Evolutionary conservation across 53 echinoderm and acorn worm genomes (phyloP).

Genomic region (Henricia sp.): DNA sequence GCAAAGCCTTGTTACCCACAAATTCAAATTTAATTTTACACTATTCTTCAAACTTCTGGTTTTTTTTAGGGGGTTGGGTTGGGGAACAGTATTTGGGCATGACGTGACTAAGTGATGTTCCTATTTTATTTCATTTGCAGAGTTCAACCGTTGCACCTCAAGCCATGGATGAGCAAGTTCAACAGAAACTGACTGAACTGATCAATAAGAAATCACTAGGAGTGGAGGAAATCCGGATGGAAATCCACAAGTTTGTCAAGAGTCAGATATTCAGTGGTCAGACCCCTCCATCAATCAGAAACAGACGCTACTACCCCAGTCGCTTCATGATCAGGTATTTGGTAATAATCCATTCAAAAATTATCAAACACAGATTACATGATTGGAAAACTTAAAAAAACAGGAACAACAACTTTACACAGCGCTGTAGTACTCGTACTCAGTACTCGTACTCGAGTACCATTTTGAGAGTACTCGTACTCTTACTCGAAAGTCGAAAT

Average conservation of each 20-base stretch:
- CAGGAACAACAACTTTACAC: too few relatives aligned
- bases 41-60: too few relatives aligned
- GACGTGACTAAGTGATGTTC: not conserved
- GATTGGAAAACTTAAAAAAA: too few relatives aligned
- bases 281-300: not conserved
- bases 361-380: too few relatives aligned
- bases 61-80: not conserved
- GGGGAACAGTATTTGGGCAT: not conserved
- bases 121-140: not conserved
- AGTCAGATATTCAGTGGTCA: constrained; percentile 9
- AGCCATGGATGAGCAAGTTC: constrained; percentile 25
- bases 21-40: too few relatives aligned
- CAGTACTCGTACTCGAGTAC: too few relatives aligned
- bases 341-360: too few relatives aligned
- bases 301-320: constrained; percentile 43
- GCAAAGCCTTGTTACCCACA: too few relatives aligned
- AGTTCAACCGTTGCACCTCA: constrained; percentile 5
- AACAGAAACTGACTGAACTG: constrained; percentile 24
- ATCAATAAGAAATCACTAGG: not conserved
- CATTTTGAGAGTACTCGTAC: too few relatives aligned
- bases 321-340: constrained; percentile 33
- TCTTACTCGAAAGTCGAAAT: too few relatives aligned
- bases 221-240: constrained; percentile 23
- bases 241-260: constrained; percentile 20
- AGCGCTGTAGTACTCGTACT: too few relatives aligned